These are phyloP conservation scores for Chromobotia macracanthus DNA, from an alignment of 2,797 vertebrate genomes.

Conservation along the genomic window DNA sequence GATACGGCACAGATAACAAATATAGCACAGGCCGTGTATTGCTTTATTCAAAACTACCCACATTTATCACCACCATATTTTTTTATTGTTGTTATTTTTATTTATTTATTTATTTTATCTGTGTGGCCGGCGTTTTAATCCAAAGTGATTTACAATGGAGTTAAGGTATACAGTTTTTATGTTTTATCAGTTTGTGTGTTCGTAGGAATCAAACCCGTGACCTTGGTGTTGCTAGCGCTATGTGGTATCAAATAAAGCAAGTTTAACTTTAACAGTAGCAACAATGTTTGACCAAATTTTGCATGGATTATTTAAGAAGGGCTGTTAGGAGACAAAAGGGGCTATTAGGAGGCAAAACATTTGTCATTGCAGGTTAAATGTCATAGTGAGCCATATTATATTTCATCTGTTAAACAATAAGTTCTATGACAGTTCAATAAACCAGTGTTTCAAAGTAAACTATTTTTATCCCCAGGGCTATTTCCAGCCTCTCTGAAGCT, in stretches of 20 bases:
- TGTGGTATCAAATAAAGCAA: no score
- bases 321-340: no score
- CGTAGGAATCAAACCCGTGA: neutral
- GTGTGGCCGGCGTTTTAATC: neutral
- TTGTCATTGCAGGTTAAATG: neutral
- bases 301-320: no score
- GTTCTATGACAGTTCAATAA: neutral
- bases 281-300: neutral
- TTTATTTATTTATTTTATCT: no score
- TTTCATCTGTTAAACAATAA: neutral
- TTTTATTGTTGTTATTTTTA: no score
- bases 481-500: neutral
- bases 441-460: slow-evolving; percentile 16
- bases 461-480: neutral
- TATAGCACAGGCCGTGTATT: neutral
- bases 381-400: slow-evolving; percentile 13
- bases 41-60: neutral
- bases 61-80: neutral
- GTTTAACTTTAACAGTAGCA: no score
- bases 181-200: neutral
- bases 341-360: neutral
- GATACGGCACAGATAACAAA: neutral
- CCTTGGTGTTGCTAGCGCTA: no score
- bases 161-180: neutral
- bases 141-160: neutral